Evolutionary conservation across 2,797 vertebrate species (phyloP).

Genomic region (Rhinichthys osculus): DNA sequence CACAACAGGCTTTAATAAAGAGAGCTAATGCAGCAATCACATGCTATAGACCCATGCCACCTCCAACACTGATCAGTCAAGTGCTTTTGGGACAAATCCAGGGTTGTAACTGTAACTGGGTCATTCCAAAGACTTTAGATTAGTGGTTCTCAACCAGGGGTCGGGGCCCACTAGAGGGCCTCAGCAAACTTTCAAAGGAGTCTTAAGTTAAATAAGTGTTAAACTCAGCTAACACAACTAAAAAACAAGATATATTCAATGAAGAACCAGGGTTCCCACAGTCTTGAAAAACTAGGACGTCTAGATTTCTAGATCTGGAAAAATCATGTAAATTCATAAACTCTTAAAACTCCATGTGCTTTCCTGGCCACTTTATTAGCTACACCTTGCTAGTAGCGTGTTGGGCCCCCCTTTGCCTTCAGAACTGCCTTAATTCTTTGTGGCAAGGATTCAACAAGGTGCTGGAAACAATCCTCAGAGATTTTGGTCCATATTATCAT

Average conservation of each 20-base stretch:
- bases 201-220: not conserved
- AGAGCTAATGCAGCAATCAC: constrained; percentile 63
- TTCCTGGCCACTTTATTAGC: not conserved
- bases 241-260: not conserved
- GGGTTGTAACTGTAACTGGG: not conserved
- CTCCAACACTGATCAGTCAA: constrained; percentile 53
- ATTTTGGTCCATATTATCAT: too few relatives aligned
- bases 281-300: too few relatives aligned
- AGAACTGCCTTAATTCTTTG: too few relatives aligned
- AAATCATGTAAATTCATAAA: too few relatives aligned
- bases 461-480: too few relatives aligned
- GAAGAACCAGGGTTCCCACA: too few relatives aligned
- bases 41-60: constrained; percentile 49
- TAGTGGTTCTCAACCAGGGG: not conserved
- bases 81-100: constrained; percentile 26
- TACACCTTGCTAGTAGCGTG: not conserved
- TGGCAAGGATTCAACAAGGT: too few relatives aligned
- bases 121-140: not conserved
- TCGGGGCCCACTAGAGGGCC: not conserved
- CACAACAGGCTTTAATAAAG: constrained; percentile 67
- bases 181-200: not conserved
- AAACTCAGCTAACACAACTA: not conserved
- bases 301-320: too few relatives aligned
- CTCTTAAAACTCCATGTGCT: too few relatives aligned
- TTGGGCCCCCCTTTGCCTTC: not conserved